phyloP scores from a whole-genome alignment of 2,113 vertebrate species.

The Dendropsophus ebraccatus region DNA sequence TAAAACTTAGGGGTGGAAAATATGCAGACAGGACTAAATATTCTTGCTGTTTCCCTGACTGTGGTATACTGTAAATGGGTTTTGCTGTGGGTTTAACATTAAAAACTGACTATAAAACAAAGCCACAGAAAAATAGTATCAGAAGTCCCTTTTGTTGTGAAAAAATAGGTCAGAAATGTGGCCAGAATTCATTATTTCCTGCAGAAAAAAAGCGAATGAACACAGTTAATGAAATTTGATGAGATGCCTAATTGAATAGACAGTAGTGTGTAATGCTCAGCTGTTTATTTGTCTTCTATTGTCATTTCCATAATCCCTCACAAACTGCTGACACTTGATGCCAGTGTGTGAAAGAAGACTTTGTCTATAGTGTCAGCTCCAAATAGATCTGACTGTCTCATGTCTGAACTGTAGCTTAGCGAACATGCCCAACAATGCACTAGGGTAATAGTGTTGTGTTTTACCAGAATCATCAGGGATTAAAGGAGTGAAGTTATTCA shows the following conservation, averaged over 20 bases:
- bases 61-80: no score
- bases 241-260: slow-evolving; percentile 1
- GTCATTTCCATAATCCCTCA: slow-evolving; percentile 9
- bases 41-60: not conserved
- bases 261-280: slow-evolving; percentile 35
- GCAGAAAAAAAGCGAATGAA: not conserved
- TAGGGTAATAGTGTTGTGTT: not conserved
- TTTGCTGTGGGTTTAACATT: not conserved
- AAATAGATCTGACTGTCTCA: slow-evolving; percentile 25
- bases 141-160: not conserved
- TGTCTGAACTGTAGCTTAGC: not conserved
- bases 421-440: not conserved
- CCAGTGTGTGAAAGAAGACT: slow-evolving; percentile 15
- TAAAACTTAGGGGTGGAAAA: no score
- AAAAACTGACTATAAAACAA: not conserved
- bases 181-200: not conserved
- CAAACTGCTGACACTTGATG: slow-evolving; percentile 40
- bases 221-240: not conserved
- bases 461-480: not conserved
- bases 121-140: not conserved
- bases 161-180: not conserved
- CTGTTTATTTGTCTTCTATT: slow-evolving; percentile 45
- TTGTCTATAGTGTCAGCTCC: slow-evolving; percentile 22
- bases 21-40: not conserved
- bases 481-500: not conserved